Evolutionary conservation across 2,888 invertebrate genomes (phyloP).

Genomic region (Strigamia crassipes): DNA sequence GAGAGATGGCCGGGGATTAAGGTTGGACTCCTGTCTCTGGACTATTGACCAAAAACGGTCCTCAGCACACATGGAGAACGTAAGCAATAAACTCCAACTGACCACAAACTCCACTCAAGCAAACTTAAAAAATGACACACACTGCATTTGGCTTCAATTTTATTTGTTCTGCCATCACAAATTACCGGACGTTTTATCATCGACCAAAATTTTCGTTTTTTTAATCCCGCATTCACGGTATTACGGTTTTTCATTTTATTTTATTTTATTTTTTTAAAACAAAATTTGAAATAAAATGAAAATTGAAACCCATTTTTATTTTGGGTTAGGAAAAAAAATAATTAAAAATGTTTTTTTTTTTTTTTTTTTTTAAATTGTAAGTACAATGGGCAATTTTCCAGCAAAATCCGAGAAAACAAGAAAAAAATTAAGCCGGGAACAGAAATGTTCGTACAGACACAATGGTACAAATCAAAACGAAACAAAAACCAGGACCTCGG

Average conservation of each 20-base stretch:
- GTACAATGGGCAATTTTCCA: too few species aligned
- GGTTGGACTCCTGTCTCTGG: constrained; percentile 26
- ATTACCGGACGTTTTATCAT: constrained; percentile 1
- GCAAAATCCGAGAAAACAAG: too few species aligned
- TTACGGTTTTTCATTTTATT: not conserved
- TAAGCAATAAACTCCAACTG: constrained; percentile 30
- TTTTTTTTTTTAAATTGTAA: too few species aligned
- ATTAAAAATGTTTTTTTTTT: too few species aligned
- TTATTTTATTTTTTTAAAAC: not conserved
- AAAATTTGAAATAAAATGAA: too few species aligned
- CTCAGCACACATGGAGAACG: constrained; percentile 26
- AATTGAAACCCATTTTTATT: too few species aligned
- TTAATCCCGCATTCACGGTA: not conserved
- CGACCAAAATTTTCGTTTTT: not conserved
- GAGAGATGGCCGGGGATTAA: constrained; percentile 12
- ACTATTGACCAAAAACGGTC: constrained; percentile 17
- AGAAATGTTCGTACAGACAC: too few species aligned
- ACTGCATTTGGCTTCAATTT: constrained; percentile 15
- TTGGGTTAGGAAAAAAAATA: too few species aligned
- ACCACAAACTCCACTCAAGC: constrained; percentile 30
- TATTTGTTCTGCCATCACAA: constrained; percentile 5
- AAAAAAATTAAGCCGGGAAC: too few species aligned
- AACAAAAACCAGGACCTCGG: too few species aligned
- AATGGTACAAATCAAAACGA: too few species aligned
- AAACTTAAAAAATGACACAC: constrained; percentile 22